These are phyloP conservation scores for Platyrinchus mystaceus DNA, from an alignment of 2,797 vertebrate species.

Conservation along the genomic window DNA sequence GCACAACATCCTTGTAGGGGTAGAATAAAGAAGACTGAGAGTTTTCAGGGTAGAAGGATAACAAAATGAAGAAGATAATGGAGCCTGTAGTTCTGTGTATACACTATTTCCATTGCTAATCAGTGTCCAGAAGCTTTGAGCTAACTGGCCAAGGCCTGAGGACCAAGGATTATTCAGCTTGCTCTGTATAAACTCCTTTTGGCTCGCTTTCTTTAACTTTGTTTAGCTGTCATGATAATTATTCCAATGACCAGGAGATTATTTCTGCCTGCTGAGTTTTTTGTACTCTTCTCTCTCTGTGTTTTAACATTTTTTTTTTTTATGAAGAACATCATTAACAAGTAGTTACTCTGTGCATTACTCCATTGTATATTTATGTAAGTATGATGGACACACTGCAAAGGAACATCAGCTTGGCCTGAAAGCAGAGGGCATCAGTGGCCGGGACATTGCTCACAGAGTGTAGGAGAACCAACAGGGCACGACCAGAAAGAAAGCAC, in stretches of 20 bases:
- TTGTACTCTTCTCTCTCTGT: rapidly evolving
- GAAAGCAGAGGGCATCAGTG: not conserved
- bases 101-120: not conserved
- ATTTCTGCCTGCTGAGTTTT: not conserved
- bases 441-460: not conserved
- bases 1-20: not conserved
- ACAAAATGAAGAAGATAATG: not conserved
- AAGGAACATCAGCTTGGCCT: not conserved
- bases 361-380: not conserved
- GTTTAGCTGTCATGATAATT: not conserved
- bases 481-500: not conserved
- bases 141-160: not conserved
- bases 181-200: not conserved
- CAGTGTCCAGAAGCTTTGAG: not conserved
- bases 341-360: not conserved
- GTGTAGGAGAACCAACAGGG: not conserved
- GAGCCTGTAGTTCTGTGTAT: not conserved
- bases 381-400: not conserved
- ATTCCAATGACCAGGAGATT: not conserved
- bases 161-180: not conserved
- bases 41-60: not conserved
- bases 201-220: not conserved
- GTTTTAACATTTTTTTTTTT: not conserved
- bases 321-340: not conserved
- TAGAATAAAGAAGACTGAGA: not conserved